These are phyloP conservation scores for Mixornis gularis DNA, from an alignment of 2,113 vertebrate species.

Conservation along the genomic window DNA sequence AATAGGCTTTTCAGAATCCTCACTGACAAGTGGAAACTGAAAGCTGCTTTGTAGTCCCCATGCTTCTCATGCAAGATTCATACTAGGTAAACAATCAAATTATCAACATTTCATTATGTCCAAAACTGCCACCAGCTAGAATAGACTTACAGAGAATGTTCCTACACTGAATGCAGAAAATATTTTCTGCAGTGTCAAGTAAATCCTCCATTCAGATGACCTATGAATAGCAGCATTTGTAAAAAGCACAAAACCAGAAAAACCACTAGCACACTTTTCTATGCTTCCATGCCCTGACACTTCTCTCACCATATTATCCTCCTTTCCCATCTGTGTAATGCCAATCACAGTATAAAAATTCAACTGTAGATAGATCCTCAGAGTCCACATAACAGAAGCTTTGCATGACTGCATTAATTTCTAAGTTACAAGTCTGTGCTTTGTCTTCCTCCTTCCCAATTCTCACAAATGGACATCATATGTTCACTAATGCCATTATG, in stretches of 20 bases:
- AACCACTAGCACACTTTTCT: not conserved
- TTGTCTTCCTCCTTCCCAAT: not conserved
- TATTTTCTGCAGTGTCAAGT: not conserved
- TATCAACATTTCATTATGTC: not conserved
- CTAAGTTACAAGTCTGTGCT: slow-evolving; percentile 6
- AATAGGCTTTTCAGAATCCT: slow-evolving; percentile 14
- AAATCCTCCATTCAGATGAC: not conserved
- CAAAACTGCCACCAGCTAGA: not conserved
- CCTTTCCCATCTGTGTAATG: slow-evolving; percentile 9
- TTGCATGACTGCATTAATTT: slow-evolving; percentile 4
- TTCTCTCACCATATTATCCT: not conserved
- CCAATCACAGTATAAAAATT: not conserved
- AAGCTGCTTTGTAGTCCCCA: not conserved
- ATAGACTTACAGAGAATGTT: not conserved
- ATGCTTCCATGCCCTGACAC: not conserved
- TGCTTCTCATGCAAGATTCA: slow-evolving; percentile 6
- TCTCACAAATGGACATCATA: not conserved
- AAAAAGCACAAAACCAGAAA: slow-evolving; percentile 23
- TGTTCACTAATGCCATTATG: not conserved
- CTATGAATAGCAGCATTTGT: not conserved
- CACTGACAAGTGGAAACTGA: not conserved
- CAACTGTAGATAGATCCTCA: not conserved
- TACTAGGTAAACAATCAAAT: not conserved
- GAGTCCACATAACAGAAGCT: slow-evolving; percentile 9
- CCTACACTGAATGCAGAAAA: not conserved